Conservation (phyloP, 2,113 vertebrate genomes). For the Albula glossodonta region DNA sequence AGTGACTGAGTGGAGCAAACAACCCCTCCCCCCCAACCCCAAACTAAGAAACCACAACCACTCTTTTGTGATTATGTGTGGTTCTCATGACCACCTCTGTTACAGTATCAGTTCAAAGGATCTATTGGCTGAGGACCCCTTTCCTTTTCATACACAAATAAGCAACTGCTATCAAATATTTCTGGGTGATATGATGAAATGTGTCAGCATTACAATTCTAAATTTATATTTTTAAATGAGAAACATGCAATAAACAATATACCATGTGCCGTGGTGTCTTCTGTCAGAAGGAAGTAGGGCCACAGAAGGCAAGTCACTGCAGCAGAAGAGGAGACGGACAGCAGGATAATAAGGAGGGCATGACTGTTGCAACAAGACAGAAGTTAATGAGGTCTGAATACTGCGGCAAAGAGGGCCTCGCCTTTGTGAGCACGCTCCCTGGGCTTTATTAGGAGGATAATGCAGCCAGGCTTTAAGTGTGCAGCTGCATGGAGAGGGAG, state of each 20-base stretch:
- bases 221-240: not conserved
- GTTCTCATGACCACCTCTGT: not conserved
- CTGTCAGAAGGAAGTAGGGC: not conserved
- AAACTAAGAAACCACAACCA: conserved; percentile 32
- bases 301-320: conserved; percentile 1
- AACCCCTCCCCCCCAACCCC: conserved; percentile 62
- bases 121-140: not conserved
- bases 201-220: not conserved
- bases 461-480: conserved; percentile 69
- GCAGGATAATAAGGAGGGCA: conserved; percentile 46
- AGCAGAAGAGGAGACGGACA: conserved; percentile 28
- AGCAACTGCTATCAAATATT: not conserved
- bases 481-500: conserved; percentile 67
- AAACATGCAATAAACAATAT: not conserved
- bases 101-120: not conserved
- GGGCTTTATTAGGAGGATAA: conserved; percentile 71
- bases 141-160: not conserved
- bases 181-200: not conserved
- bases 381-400: conserved; percentile 75
- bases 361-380: conserved; percentile 66
- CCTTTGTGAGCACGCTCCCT: conserved; percentile 66
- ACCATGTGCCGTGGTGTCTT: no score
- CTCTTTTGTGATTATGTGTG: not conserved
- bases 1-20: conserved; percentile 96
- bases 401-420: conserved; percentile 60